Evolutionary conservation across 2,113 vertebrate species (phyloP).

Genomic region (Suncus etruscus): DNA sequence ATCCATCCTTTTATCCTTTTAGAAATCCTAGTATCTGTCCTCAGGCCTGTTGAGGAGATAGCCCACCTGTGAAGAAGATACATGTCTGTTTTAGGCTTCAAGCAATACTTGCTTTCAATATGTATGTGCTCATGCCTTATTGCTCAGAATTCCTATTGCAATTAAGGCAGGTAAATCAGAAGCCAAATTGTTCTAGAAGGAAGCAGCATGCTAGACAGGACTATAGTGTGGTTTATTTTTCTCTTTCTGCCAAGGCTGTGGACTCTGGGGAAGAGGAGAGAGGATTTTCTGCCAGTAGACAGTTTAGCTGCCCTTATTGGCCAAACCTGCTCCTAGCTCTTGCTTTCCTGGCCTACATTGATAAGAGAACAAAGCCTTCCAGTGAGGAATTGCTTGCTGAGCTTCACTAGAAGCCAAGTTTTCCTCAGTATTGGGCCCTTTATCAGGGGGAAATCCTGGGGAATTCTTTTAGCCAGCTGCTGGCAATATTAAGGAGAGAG

Average conservation of each 20-base stretch:
- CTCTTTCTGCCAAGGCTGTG: not conserved
- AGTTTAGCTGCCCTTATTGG: not conserved
- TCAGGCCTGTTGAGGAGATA: not conserved
- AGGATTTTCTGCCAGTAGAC: not conserved
- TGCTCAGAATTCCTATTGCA: not conserved
- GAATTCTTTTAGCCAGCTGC: not conserved
- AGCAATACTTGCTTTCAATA: not conserved
- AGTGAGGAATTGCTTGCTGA: not conserved
- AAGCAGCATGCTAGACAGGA: not conserved
- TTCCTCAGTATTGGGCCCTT: not conserved
- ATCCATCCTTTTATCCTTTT: not conserved
- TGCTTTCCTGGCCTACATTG: constrained; percentile 6
- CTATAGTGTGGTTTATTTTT: not conserved
- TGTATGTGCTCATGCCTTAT: not conserved
- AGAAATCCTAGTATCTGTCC: not conserved
- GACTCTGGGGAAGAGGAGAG: accelerated
- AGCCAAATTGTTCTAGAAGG: not conserved
- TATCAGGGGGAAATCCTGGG: not conserved
- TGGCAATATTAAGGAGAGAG: not conserved
- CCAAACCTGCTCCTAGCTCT: constrained; percentile 21
- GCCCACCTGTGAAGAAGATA: not conserved
- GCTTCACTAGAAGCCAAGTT: not conserved
- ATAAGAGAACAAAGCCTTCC: constrained; percentile 61
- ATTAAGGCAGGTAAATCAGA: not conserved
- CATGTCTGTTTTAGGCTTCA: not conserved